Percentiles rank a stretch among this genome's conserved stretches.
These are phyloP conservation scores for Numenius arquata DNA, from an alignment of 2,113 vertebrate genomes.

Conservation along the genomic window DNA sequence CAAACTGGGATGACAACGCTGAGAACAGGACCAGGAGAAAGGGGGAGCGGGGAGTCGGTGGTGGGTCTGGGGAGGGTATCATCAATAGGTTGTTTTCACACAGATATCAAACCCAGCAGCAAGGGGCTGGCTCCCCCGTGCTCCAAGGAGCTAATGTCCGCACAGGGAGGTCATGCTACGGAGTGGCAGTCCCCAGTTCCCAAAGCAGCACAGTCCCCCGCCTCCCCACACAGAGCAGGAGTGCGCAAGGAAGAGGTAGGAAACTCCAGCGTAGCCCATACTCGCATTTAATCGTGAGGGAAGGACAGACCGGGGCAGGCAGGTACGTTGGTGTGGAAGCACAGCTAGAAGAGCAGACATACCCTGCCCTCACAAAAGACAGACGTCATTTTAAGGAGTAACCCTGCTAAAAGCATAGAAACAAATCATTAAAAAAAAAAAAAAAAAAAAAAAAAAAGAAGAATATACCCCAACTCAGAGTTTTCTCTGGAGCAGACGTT, in stretches of 20 bases:
- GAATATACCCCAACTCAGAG: neutral
- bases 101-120: neutral
- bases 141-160: neutral
- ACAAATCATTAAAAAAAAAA: neutral
- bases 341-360: slow-evolving; percentile 39
- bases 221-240: neutral
- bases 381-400: neutral
- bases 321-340: slow-evolving; percentile 25
- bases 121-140: neutral
- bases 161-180: neutral
- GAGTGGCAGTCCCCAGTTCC: neutral
- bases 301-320: slow-evolving; percentile 22
- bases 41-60: fast-evolving
- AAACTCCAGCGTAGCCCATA: slow-evolving; percentile 33
- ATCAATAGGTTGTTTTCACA: neutral
- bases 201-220: neutral
- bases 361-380: slow-evolving; percentile 18
- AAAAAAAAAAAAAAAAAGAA: neutral
- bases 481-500: slow-evolving; percentile 4
- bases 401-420: slow-evolving; percentile 35
- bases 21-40: neutral
- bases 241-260: neutral
- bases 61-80: neutral
- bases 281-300: slow-evolving; percentile 48
- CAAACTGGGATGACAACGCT: neutral